Evolutionary conservation across 2,113 vertebrate species (phyloP).

Genomic region (Mola mola): DNA sequence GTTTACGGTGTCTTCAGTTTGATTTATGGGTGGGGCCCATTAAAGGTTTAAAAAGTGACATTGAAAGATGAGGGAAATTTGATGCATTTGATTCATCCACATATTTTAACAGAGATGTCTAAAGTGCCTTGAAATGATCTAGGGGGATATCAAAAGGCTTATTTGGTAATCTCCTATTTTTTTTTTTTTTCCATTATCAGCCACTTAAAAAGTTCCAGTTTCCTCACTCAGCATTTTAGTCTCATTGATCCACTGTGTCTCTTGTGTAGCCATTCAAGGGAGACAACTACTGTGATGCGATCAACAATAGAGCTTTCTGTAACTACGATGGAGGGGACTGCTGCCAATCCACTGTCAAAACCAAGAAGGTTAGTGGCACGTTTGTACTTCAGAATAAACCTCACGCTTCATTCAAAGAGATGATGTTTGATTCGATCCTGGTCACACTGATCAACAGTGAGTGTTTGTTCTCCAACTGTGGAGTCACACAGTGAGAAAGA

Average conservation of each 20-base stretch:
- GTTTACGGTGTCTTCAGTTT: conserved; percentile 70
- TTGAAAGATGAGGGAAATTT: conserved; percentile 65
- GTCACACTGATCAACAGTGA: conserved; percentile 24
- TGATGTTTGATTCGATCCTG: conserved; percentile 1
- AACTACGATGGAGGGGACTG: conserved; percentile 98
- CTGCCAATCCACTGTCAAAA: conserved; percentile 96
- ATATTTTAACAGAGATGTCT: conserved; percentile 42
- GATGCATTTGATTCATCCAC: conserved; percentile 55
- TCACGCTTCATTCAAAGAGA: background rate
- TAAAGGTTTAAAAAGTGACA: conserved; percentile 56
- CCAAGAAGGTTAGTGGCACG: conserved; percentile 89
- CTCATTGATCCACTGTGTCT: conserved; percentile 16
- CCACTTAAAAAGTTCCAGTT: background rate
- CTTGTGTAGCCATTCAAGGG: conserved; percentile 90
- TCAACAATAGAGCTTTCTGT: conserved; percentile 98
- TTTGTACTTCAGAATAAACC: background rate
- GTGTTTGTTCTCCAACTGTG: conserved; percentile 13
- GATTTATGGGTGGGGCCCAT: conserved; percentile 64
- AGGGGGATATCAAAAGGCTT: conserved; percentile 20
- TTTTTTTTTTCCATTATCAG: conserved; percentile 3
- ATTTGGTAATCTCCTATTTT: background rate
- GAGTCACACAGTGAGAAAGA: conserved; percentile 24
- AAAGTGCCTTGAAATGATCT: conserved; percentile 24
- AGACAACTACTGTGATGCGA: conserved; percentile 97
- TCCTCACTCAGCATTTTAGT: background rate